Conservation (phyloP, 2,797 vertebrate species). For the Sciaenops ocellatus region DNA sequence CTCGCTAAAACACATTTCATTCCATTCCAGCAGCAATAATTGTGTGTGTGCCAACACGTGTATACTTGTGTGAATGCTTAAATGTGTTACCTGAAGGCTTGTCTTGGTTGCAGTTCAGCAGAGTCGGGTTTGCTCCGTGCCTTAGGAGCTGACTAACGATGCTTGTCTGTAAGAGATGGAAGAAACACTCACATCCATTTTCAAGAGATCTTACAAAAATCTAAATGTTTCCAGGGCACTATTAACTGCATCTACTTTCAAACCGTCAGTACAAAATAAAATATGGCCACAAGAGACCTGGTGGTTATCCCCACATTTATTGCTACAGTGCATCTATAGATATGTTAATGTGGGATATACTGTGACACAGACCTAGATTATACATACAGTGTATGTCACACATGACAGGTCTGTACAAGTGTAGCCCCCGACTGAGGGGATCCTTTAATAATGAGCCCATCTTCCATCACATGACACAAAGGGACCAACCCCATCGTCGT, state of each 20-base stretch:
- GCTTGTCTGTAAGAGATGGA: constrained; percentile 84
- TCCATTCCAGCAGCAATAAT: constrained; percentile 21
- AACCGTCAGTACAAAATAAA: constrained; percentile 3
- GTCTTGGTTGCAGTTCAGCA: constrained; percentile 93
- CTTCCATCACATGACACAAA: constrained; percentile 37
- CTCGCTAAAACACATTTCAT: constrained; percentile 13
- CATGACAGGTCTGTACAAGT: constrained; percentile 35
- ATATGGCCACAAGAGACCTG: not conserved
- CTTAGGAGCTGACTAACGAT: constrained; percentile 92
- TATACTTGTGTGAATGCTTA: constrained; percentile 31
- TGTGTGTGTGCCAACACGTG: not conserved
- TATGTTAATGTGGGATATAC: constrained; percentile 7
- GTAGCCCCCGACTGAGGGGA: constrained; percentile 36
- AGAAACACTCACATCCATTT: constrained; percentile 55
- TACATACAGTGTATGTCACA: constrained; percentile 23
- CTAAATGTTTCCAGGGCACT: constrained; percentile 12
- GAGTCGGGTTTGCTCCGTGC: constrained; percentile 90
- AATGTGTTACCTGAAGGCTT: constrained; percentile 91
- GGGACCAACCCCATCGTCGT: constrained; percentile 12
- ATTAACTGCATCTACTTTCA: constrained; percentile 8
- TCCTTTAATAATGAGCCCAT: constrained; percentile 46
- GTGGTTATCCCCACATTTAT: not conserved
- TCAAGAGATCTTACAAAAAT: constrained; percentile 33
- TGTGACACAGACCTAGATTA: constrained; percentile 6
- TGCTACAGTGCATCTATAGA: constrained; percentile 2